Conservation (phyloP, 2,113 vertebrate genomes). For the Uropsilus gracilis region DNA sequence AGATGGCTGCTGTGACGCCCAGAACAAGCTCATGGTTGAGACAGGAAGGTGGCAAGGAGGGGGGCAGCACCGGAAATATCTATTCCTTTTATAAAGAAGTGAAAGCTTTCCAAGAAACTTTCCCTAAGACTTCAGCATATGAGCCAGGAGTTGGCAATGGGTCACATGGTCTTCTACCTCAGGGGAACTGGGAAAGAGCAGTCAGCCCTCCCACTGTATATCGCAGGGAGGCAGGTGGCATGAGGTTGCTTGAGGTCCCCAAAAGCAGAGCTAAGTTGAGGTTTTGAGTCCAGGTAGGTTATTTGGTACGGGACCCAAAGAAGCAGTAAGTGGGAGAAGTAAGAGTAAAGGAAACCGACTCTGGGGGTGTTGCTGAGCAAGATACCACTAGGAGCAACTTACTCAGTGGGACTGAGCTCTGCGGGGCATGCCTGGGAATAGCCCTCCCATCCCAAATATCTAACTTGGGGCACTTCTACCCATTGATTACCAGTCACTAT, state of each 20-base stretch:
- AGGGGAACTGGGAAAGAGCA: background rate
- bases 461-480: background rate
- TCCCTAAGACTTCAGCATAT: background rate
- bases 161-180: background rate
- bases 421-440: background rate
- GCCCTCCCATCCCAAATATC: background rate
- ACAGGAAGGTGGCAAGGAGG: background rate
- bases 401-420: background rate
- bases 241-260: background rate
- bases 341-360: background rate
- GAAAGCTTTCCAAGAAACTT: slow-evolving; percentile 40
- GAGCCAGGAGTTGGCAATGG: background rate
- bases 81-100: slow-evolving; percentile 19
- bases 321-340: background rate
- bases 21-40: background rate
- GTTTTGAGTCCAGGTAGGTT: background rate
- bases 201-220: background rate
- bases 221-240: background rate
- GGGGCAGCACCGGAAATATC: background rate
- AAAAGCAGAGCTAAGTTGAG: background rate
- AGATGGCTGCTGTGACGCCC: background rate
- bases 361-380: background rate
- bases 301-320: background rate
- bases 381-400: background rate
- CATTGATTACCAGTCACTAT: background rate